Evolutionary conservation across 2,797 vertebrate genomes (phyloP), one percentile per base, ranked within the genome.

Genomic region (Eleutherodactylus coqui): DNA sequence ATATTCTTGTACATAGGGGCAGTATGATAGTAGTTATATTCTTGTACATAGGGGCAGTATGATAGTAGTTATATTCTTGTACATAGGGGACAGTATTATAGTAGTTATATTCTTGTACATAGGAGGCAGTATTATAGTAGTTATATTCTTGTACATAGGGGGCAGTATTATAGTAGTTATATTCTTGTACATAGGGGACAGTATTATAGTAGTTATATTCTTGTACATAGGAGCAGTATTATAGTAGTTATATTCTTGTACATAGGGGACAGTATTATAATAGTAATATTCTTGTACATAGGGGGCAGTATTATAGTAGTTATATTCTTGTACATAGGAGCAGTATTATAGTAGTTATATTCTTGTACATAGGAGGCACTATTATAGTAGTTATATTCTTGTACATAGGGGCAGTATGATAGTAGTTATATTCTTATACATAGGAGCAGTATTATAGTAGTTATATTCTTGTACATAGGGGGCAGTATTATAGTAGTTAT

Each of bases 241-340:
- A 70, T 70, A 41, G 36, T 70, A 70, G 67, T 70, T 41, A 67
- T 67, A 67, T 67, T 58, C 53, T 58, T 58, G 53, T 58, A 62
- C 27, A 62, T 62, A 62, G 58, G 58, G n/a, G 7, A 27, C 58
- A 62, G 58, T 27, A 29, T 27, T 62, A 62, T 13, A 27, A 9
- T 58, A 58, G 53, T 53, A 21, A 53, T 53, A 53, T n/a, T n/a
- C n/a, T n/a, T n/a, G n/a, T n/a, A n/a, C n/a, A n/a, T n/a, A n/a
- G n/a, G n/a, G n/a, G n/a, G n/a, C n/a, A n/a, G n/a, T n/a, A n/a
- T n/a, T n/a, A n/a, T n/a, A n/a, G n/a, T 55, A 55, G 53, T 55
- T 55, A 55, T 55, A 55, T n/a, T 55, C 53, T 55, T 55, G 53
- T 55, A 55, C 10, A 55, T 55, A 55, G 53, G 53, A 7, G 53